Evolutionary conservation across 2,113 vertebrate genomes (phyloP), one percentile per base, ranked within the genome.

Genomic region (Aptenodytes forsteri): DNA sequence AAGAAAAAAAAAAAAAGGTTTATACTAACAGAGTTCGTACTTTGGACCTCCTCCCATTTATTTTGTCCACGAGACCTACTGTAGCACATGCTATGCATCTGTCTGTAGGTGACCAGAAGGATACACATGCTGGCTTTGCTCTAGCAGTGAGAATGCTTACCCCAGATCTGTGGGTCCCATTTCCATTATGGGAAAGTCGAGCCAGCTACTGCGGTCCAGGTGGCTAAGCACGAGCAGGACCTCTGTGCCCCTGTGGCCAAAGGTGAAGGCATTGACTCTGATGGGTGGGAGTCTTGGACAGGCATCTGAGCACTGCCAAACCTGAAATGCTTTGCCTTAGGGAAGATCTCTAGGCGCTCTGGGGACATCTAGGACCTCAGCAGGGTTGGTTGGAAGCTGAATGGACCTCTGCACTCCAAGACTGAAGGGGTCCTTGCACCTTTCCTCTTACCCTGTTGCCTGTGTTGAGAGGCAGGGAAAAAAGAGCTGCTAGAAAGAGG

Each of bases 81-180:
- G 38, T 10, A 17, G 36, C 30, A 34, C 1, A 0, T 50, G 15
- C 64, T 64, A 1, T 26, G 25, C 18, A 26, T 27, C 18, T 73
- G 13, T 58, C 34, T 65, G 29, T 36, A 13, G 62, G 49, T 81
- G 61, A 12, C 42, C 16, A 38, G 42, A 38, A 89, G 20, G 42
- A 40, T 18, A 13, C 19, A 6, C 5, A 2, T 0, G 1, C n/a
- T 0, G 1, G 26, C 69, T 85, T 40, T 76, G 69, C 42, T 50
- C 11, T 10, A 44, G 69, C 17, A 40, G 20, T 13, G n/a, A 34
- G 19, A 66, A 16, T 0, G 0, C 16, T 59, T 59, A 36, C 9
- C 19, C 42, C 16, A 54, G 17, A 14, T 21, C 21, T 52, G 34
- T 8, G 23, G 29, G 20, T 58, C 42, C 55, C 27, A 6, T 32